Evolutionary conservation across 1,140 invertebrate genomes (phyloP).

Genomic region (Cyclina sinensis): DNA sequence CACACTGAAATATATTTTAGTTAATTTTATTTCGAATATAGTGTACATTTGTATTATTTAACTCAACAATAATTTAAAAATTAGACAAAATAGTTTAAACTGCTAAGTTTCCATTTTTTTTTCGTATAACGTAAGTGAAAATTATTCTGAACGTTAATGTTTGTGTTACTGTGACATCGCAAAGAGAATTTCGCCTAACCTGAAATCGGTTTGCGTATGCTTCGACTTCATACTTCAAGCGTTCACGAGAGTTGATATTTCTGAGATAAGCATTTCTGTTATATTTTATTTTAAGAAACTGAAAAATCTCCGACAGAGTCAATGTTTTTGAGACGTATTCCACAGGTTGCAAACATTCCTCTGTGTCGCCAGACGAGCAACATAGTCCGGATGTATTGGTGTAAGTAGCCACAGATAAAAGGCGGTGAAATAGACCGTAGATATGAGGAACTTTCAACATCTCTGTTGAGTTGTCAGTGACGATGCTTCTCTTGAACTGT

Average conservation of each 20-base stretch:
- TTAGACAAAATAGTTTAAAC: too few species aligned
- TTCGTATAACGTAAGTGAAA: too few species aligned
- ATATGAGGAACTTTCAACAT: neutral
- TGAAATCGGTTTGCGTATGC: neutral
- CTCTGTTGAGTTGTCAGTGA: neutral
- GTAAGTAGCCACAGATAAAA: neutral
- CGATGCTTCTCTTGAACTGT: neutral
- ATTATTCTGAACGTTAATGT: too few species aligned
- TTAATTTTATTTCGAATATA: too few species aligned
- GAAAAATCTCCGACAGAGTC: neutral
- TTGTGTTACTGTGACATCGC: too few species aligned
- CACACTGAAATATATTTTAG: too few species aligned
- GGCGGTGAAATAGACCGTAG: neutral
- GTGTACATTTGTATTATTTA: too few species aligned
- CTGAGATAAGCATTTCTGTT: neutral
- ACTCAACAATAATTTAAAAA: too few species aligned
- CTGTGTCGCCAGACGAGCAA: neutral
- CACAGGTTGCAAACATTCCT: neutral
- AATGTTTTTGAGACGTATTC: neutral
- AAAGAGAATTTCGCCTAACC: neutral
- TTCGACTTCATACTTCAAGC: neutral
- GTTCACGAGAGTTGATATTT: neutral
- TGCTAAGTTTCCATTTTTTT: too few species aligned
- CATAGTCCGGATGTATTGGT: neutral
- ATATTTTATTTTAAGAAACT: neutral